Percentiles rank a stretch among this genome's conserved stretches.
phyloP scores from a whole-genome alignment of 2,888 invertebrate genomes.

The Ephialtes manifestator region DNA sequence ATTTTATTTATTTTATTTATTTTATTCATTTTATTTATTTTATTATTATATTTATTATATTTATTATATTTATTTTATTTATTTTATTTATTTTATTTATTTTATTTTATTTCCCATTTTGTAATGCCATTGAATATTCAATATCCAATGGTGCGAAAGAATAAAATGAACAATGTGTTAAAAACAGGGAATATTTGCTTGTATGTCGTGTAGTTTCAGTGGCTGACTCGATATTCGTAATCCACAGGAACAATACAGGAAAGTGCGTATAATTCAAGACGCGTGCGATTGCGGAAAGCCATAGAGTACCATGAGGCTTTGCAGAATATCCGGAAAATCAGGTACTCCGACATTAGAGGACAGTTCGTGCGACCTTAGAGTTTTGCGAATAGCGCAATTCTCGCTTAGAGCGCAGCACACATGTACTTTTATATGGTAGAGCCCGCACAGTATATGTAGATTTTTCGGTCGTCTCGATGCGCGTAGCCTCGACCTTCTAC shows the following conservation, averaged over 20 bases:
- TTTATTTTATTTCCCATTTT: not conserved
- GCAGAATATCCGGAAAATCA: conserved; percentile 83
- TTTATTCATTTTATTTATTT: too few species aligned
- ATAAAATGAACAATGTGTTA: not conserved
- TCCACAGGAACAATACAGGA: conserved; percentile 17
- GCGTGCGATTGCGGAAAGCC: conserved; percentile 66
- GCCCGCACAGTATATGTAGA: conserved; percentile 57
- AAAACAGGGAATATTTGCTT: not conserved
- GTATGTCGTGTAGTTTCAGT: not conserved
- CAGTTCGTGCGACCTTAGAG: conserved; percentile 57
- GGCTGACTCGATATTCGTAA: not conserved
- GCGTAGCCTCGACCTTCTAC: conserved; percentile 70
- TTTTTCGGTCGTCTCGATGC: conserved; percentile 65
- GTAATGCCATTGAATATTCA: not conserved
- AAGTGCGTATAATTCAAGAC: conserved; percentile 76
- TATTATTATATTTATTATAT: too few species aligned
- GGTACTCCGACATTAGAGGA: conserved; percentile 71
- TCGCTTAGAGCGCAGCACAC: conserved; percentile 34
- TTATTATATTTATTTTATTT: too few species aligned
- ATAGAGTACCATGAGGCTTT: conserved; percentile 33
- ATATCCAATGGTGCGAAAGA: not conserved
- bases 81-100: too few species aligned
- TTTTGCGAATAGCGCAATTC: conserved; percentile 51
- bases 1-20: too few species aligned
- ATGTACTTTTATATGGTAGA: conserved; percentile 50